A percentile compares a stretch with the other conserved stretches of the same genome.
Conservation (phyloP, 2,888 invertebrate species). For the Sisyra nigra region DNA sequence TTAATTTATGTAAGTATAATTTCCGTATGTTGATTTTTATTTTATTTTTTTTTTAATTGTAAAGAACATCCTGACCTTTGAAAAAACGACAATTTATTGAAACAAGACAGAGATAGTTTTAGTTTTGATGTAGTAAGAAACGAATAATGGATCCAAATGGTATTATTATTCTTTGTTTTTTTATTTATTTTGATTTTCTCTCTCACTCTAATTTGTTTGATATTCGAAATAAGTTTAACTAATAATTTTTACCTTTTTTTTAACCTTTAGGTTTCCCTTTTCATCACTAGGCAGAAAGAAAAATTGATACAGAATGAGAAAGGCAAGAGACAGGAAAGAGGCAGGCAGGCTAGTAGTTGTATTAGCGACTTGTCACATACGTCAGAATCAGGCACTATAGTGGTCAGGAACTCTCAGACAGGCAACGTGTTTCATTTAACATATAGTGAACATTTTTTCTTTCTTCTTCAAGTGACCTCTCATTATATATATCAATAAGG, state of each 20-base stretch:
- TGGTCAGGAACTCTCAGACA: no score
- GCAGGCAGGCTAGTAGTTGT: constrained; percentile 2
- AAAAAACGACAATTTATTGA: no score
- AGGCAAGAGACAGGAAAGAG: not conserved
- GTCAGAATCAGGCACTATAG: no score
- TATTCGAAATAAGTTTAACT: not conserved
- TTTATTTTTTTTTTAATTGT: not conserved
- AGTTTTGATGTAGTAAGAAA: not conserved
- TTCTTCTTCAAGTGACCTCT: no score
- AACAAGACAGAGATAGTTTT: no score
- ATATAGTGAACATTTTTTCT: no score
- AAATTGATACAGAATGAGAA: constrained; percentile 3
- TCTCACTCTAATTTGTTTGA: not conserved
- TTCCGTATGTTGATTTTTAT: not conserved
- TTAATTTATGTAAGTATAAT: not conserved
- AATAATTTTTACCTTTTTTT: constrained; percentile 3
- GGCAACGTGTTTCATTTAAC: no score
- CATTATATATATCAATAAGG: no score
- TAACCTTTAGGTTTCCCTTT: constrained; percentile 6
- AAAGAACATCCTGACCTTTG: not conserved
- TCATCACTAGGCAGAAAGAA: constrained; percentile 6
- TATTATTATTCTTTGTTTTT: not conserved
- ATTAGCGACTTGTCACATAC: no score
- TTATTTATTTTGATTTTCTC: not conserved
- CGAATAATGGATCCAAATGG: not conserved